Percentiles rank a stretch among this genome's conserved stretches.
These are phyloP conservation scores for Castor canadensis DNA, from an alignment of 2,113 vertebrate genomes.

Conservation along the genomic window DNA sequence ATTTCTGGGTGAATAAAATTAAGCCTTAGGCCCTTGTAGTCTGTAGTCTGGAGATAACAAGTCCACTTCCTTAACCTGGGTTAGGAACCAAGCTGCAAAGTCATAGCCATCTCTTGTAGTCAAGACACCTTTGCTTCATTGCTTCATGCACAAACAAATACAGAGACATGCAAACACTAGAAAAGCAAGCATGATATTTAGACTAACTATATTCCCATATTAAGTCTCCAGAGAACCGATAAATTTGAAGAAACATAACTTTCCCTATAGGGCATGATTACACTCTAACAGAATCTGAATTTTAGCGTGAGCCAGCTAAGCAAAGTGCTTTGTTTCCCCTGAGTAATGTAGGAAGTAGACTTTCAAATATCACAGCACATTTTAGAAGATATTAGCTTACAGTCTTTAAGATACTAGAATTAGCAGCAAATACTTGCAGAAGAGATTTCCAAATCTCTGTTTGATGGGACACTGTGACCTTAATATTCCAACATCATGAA, in stretches of 20 bases:
- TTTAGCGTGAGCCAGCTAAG: conserved; percentile 45
- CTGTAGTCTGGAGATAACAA: not conserved
- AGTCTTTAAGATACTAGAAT: conserved; percentile 71
- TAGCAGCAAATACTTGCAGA: conserved; percentile 59
- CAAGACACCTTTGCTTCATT: no score
- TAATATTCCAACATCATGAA: conserved; percentile 49
- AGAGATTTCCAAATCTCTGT: conserved; percentile 58
- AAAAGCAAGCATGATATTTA: not conserved
- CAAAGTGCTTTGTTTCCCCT: conserved; percentile 43
- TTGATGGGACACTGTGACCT: conserved; percentile 61
- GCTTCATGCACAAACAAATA: not conserved
- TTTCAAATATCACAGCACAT: conserved; percentile 65
- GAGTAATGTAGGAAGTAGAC: conserved; percentile 59
- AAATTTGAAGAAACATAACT: not conserved
- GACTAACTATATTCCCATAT: not conserved
- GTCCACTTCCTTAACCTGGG: not conserved
- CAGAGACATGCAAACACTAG: no score
- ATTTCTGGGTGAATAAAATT: conserved; percentile 23
- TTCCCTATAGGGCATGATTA: not conserved
- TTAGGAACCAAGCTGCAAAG: not conserved
- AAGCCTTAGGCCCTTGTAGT: not conserved
- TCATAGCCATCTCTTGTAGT: not conserved
- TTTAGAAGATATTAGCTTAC: conserved; percentile 71
- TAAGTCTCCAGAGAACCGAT: not conserved
- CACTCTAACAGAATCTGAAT: conserved; percentile 22